phyloP scores from a whole-genome alignment of 2,797 vertebrate species.

The Glossophaga mutica region DNA sequence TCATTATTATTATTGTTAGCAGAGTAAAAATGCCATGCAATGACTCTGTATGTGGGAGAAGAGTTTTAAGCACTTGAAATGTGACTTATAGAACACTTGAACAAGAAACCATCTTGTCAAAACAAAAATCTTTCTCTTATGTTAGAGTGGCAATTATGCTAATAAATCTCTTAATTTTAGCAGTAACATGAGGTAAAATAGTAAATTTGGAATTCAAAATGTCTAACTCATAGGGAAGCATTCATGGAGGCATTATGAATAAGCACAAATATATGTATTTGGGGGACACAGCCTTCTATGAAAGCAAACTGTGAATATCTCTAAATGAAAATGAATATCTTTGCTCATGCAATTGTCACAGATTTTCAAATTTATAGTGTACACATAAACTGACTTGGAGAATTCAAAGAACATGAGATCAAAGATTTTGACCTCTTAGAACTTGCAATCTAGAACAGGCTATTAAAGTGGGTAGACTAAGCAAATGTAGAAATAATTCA shows the following conservation, averaged over 20 bases:
- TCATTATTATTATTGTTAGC: background rate
- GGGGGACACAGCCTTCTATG: background rate
- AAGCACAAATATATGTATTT: background rate
- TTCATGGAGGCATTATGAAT: background rate
- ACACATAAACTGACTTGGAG: background rate
- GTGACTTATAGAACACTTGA: background rate
- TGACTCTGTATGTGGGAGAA: background rate
- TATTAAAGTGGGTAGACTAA: background rate
- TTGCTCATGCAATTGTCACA: background rate
- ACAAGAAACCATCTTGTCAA: background rate
- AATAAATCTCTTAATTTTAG: slow-evolving; percentile 1
- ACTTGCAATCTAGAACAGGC: background rate
- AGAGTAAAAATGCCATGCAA: background rate
- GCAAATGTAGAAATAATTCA: background rate
- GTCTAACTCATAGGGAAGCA: background rate
- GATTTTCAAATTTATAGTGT: background rate
- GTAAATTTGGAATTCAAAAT: background rate
- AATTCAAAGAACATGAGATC: background rate
- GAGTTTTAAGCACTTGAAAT: background rate
- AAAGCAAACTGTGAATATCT: background rate
- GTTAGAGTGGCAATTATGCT: background rate
- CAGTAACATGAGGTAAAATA: background rate
- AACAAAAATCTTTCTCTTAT: background rate
- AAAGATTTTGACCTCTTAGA: background rate
- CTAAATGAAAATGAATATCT: background rate